Base-by-base conservation (phyloP, 1,140 invertebrate species). In the Drepana arcuata region DNA sequence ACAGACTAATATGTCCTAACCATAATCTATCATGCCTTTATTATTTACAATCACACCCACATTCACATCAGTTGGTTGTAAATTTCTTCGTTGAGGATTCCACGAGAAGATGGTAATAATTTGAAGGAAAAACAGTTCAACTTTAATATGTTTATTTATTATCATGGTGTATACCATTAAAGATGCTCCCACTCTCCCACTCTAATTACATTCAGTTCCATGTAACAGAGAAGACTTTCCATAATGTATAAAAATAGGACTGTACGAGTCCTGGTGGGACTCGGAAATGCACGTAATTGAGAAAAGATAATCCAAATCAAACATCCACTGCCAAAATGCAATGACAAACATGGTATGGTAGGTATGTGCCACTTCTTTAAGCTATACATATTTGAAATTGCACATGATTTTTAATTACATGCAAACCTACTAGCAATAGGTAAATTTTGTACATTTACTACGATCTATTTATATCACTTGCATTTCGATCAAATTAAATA, bases 221-320 rank as follows among this genome's bases (percentile, higher is more conserved):
- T 79, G 68, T 78, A 82, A 79, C 66, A 70, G 68, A 77, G 66
- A 74, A 72, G 73, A 72, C 43, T 81, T 75, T 74, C 79, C 73
- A 79, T 78, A 73, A 69, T 82, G 74, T 82, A 82, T 82, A 82
- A 82, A 79, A 82, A 82, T 82, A 82, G 78, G 78, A 82, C 74
- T 79, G 72, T 77, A 66, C 41, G 72, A 78, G 66, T 42, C 72
- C 61, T 53, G 48, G 41, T 44, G 47, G 56, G 74, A 71, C 73
- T 71, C 78, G 30, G 59, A 79, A 82, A 82, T 82, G 78, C 77
- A 82, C 48, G 56, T 70, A 73, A 68, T 60, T 72, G 68, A 71
- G 71, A 82, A 77, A 73, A 57, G 45, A 82, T 75, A 55, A 57
- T 71, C 75, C 55, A 72, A 75, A 71, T 63, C 42, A 71, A 67